Evolutionary conservation across 2,797 vertebrate species (phyloP).

Genomic region (Acanthornis magna): DNA sequence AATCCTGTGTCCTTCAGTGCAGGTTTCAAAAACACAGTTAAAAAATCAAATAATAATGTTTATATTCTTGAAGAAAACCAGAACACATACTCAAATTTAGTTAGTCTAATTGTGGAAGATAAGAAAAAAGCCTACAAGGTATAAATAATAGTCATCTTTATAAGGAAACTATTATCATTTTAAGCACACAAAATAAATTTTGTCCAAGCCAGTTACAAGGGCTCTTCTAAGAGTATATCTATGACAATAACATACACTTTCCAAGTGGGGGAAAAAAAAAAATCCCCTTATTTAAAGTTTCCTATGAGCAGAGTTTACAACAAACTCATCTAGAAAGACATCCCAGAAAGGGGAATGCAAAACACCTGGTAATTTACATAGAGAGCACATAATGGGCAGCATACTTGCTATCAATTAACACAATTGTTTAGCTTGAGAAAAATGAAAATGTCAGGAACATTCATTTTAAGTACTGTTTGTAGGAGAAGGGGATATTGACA

Average conservation of each 20-base stretch:
- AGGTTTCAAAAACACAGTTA: not conserved
- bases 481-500: not conserved
- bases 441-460: not conserved
- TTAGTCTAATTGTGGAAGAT: not conserved
- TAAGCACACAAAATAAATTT: not conserved
- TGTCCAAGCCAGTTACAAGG: not conserved
- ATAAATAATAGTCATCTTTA: not conserved
- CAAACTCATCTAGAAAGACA: not conserved
- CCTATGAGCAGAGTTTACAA: not conserved
- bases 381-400: not conserved
- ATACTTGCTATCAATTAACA: not conserved
- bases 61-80: not conserved
- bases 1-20: not conserved
- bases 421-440: not conserved
- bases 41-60: not conserved
- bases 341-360: not conserved
- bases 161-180: not conserved
- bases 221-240: not conserved
- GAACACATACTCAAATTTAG: not conserved
- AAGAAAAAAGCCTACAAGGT: not conserved
- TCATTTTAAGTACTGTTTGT: not conserved
- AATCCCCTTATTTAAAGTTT: not conserved
- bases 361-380: not conserved
- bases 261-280: rapidly evolving
- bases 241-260: not conserved